Evolutionary conservation across 2,113 vertebrate species (phyloP), one percentile per base, ranked within the genome.

Genomic region (Coptodon bakossiorum): DNA sequence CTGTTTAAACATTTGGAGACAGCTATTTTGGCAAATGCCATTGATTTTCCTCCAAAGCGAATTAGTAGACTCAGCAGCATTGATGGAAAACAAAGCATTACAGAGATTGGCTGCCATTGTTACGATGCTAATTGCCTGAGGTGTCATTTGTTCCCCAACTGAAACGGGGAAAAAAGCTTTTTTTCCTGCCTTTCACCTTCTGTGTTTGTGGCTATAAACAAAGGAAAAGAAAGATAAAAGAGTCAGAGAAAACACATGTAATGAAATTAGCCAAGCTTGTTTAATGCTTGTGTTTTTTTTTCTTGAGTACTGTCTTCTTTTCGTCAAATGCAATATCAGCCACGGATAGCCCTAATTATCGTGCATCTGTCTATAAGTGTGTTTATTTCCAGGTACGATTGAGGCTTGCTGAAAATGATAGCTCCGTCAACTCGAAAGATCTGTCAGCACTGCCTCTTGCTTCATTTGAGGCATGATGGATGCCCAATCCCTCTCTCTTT

Each of bases 61-160:
- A 94, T 93, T 85, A 88, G 86, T 82, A 53, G 38, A 86, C 78
- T 79, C 81, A 85, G 85, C 87, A 89, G 90, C 80, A 71, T 57
- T 89, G 90, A 93, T 90, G 83, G 86, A 86, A 93, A 94, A 93
- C 91, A 94, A 94, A 90, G 88, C 90, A 87, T 83, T 90, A 87
- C 29, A 86, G 66, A 90, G 87, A 92, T 90, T 93, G 80, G 76
- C 94, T 88, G 85, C 81, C 48, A 79, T 90, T 93, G 90, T 90
- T 88, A 90, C 36, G 6, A 82, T 79, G 78, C 57, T 92, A 90
- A 94, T 92, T 93, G 88, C 90, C 87, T 76, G 71, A 83, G 76
- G 90, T 93, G 86, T 88, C 79, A 84, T 92, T 94, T 92, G 80
- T 81, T 91, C 81, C 5, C 83, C 16, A 57, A 45, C 59, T 73